Conservation (phyloP, 2,888 invertebrate species). For the Drosophila acutilabella region DNA sequence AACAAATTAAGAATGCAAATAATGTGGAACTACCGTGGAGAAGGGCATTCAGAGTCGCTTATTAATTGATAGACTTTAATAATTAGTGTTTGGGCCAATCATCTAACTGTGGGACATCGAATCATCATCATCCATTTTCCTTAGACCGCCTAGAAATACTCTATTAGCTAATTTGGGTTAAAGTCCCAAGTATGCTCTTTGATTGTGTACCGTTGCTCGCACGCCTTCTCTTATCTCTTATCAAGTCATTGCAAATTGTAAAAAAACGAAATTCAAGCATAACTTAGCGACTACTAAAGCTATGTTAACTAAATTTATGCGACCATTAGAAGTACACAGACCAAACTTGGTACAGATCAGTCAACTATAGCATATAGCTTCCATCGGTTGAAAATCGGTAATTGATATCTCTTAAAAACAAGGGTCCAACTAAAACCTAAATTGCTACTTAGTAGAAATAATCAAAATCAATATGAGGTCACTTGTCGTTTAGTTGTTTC, state of each 20-base stretch:
- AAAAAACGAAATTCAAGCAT: too few relatives aligned
- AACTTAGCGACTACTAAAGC: too few relatives aligned
- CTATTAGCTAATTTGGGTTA: constrained; percentile 59
- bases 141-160: background rate
- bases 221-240: constrained; percentile 47
- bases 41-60: constrained; percentile 56
- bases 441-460: background rate
- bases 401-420: too few relatives aligned
- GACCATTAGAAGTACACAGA: too few relatives aligned
- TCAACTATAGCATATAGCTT: too few relatives aligned
- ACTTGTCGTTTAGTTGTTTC: constrained; percentile 55
- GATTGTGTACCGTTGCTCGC: constrained; percentile 51
- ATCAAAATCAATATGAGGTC: constrained; percentile 12
- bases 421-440: background rate
- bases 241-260: background rate
- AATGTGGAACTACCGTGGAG: constrained; percentile 73
- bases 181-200: constrained; percentile 6
- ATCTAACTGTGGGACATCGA: constrained; percentile 41
- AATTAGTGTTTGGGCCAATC: constrained; percentile 67
- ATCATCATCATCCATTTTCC: background rate
- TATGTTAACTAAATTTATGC: too few relatives aligned
- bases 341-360: too few relatives aligned
- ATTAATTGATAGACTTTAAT: constrained; percentile 71
- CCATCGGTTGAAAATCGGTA: too few relatives aligned
- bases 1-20: constrained; percentile 79